Base-by-base conservation (phyloP, 2,113 vertebrate genomes). In the Chrysochloris asiatica region DNA sequence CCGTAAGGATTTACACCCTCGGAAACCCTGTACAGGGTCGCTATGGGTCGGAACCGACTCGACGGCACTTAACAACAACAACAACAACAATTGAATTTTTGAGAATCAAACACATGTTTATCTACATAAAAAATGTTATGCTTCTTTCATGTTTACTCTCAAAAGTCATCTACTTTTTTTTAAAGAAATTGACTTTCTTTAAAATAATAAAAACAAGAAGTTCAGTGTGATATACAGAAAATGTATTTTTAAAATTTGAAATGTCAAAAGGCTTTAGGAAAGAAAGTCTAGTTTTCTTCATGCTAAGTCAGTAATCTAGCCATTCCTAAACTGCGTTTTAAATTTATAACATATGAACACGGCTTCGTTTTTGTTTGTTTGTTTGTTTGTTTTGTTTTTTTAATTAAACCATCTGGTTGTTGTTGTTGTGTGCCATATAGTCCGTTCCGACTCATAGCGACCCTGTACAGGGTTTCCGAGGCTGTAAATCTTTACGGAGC, bases 201-300 rank as follows among this genome's bases (percentile, higher is more conserved):
- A 43, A 87, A 82, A 75, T 75, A 48, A 48, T 38, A 75, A 45
- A 91, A 47, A 28, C 63, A 33, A 28, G 10, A 79, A 6, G 1
- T 50, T 38, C 1, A 61, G 76, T 90, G 67, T 24, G n/a, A 86
- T 41, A 22, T n/a, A 41, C 17, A 71, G 30, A 52, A 79, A 76
- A 47, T 81, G 2, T 54, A 63, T 50, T 88, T 83, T 86, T 78
- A n/a, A n/a, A 82, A 63, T 50, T 17, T 81, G 67, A 89, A 86
- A 82, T 61, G 22, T 82, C 59, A 48, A 54, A 81, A 91, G n/a
- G 13, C 87, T 33, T 83, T 79, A 75, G 14, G 43, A 59, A 78
- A 83, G 54, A 90, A 73, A 72, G 16, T 50, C 7, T 28, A 56
- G 24, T 67, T 54, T 92, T 83, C 33, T 41, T 59, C 41, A 81